These are phyloP conservation scores for Ophion costatus DNA, from an alignment of 2,888 invertebrate species.

Conservation along the genomic window DNA sequence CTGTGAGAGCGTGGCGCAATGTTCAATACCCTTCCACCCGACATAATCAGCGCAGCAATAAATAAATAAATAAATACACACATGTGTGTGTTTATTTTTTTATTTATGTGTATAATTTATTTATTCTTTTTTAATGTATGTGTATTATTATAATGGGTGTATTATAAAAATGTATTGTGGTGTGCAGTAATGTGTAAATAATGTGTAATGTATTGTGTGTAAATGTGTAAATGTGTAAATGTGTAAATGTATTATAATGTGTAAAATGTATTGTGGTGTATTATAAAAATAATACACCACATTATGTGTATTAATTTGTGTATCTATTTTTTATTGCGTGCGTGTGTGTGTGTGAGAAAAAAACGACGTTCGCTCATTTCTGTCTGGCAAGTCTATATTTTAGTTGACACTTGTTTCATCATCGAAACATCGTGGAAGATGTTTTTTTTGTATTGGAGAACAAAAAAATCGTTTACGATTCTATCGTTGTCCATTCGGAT, in stretches of 20 bases:
- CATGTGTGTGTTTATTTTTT: slow-evolving; percentile 1
- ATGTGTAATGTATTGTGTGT: too few species aligned
- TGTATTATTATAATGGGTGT: too few species aligned
- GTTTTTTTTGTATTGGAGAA: not conserved
- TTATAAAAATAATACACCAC: too few species aligned
- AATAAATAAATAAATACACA: slow-evolving; percentile 13
- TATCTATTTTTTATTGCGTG: too few species aligned
- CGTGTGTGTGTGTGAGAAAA: slow-evolving; percentile 43
- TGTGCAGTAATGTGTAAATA: too few species aligned
- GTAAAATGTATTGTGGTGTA: too few species aligned
- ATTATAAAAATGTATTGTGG: too few species aligned
- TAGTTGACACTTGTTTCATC: slow-evolving; percentile 3
- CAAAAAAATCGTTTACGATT: not conserved
- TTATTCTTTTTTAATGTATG: too few species aligned
- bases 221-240: too few species aligned
- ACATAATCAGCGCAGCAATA: not conserved
- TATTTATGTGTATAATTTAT: too few species aligned
- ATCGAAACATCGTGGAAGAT: slow-evolving; percentile 1
- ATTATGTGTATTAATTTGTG: too few species aligned
- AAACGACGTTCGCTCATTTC: slow-evolving; percentile 18
- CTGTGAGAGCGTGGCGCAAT: not conserved
- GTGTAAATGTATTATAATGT: too few species aligned
- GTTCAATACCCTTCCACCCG: not conserved
- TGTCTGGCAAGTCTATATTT: slow-evolving; percentile 5
- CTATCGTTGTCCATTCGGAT: not conserved